phyloP scores from a whole-genome alignment of 2,888 invertebrate genomes.

The Terebella lapidaria region DNA sequence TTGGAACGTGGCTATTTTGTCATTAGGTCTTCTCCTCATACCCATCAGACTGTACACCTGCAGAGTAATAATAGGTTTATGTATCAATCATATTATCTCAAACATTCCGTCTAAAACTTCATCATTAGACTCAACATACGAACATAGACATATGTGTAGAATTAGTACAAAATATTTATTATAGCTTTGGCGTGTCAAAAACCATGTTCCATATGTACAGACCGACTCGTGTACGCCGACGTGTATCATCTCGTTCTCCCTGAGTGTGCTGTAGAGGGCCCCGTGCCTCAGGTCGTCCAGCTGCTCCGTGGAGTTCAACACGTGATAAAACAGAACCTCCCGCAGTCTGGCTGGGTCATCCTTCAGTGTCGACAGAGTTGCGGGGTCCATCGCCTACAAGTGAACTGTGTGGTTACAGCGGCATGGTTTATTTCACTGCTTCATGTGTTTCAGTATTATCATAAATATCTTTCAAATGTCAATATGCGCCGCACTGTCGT shows the following conservation, averaged over 20 bases:
- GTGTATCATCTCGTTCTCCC: conserved; percentile 56
- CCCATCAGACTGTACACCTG: no score
- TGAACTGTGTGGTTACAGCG: background rate
- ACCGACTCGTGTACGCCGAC: conserved; percentile 62
- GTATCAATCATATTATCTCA: no score
- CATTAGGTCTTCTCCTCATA: no score
- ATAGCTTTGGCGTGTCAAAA: no score
- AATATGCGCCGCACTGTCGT: no score
- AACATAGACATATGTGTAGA: background rate
- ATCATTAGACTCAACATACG: no score
- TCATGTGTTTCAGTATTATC: no score
- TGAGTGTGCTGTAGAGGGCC: conserved; percentile 56
- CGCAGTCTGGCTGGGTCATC: conserved; percentile 56
- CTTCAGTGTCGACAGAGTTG: conserved; percentile 39
- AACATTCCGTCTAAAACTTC: no score
- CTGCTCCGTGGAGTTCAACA: conserved; percentile 58
- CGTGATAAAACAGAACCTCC: conserved; percentile 64
- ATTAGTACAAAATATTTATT: no score
- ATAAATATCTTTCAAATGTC: no score
- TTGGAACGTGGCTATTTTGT: conserved; percentile 64
- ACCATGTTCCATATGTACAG: conserved; percentile 32
- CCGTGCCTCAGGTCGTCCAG: conserved; percentile 59
- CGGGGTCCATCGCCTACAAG: conserved; percentile 10
- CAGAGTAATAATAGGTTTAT: no score
- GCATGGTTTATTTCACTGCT: no score